A percentile compares a stretch with the other conserved stretches of the same genome.
phyloP scores from a whole-genome alignment of 2,797 vertebrate genomes.

The Phataginus tetradactyla region DNA sequence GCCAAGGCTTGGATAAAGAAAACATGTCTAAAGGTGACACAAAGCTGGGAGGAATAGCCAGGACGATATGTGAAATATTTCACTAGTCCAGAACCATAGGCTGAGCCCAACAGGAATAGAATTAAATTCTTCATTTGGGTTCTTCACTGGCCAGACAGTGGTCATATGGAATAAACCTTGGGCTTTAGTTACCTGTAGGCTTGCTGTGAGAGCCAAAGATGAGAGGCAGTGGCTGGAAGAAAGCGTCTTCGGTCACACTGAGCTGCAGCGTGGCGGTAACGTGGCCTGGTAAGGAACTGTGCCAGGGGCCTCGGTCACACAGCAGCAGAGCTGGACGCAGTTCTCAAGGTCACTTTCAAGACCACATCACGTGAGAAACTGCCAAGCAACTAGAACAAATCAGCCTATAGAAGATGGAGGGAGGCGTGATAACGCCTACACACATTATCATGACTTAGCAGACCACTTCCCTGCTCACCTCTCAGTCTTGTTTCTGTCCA shows the following conservation, averaged over 20 bases:
- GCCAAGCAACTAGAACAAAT: background rate
- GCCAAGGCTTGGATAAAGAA: background rate
- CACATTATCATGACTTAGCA: background rate
- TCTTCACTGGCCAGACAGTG: background rate
- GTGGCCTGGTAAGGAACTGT: too few species aligned
- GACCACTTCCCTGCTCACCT: background rate
- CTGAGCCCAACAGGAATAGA: background rate
- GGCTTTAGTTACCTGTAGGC: background rate
- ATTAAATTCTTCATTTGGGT: background rate
- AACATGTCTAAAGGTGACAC: background rate
- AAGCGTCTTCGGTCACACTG: background rate
- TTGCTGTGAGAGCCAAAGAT: background rate
- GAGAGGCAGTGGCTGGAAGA: background rate
- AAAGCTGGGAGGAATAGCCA: background rate
- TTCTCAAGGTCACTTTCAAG: background rate
- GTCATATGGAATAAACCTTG: background rate
- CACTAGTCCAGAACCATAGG: background rate
- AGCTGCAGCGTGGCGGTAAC: background rate
- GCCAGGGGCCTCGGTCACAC: background rate
- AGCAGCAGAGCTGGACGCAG: background rate
- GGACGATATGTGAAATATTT: background rate
- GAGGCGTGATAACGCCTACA: background rate
- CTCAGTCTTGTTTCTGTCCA: background rate
- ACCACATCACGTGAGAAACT: background rate
- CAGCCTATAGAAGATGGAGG: background rate